Conservation (phyloP, 1,140 invertebrate genomes). For the Chrysomallon squamiferum region DNA sequence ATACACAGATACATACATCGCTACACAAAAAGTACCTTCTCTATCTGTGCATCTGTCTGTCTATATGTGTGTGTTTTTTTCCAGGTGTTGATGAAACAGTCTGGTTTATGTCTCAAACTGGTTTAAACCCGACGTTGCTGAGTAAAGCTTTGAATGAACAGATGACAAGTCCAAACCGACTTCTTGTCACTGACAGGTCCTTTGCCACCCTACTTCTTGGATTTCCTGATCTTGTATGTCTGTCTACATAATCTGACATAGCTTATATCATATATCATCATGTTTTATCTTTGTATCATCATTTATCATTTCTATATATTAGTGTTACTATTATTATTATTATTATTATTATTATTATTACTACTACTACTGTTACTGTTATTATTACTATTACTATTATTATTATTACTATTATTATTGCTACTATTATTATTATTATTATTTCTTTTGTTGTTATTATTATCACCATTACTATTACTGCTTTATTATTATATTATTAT, state of each 20-base stretch:
- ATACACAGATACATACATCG: background rate
- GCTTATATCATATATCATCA: background rate
- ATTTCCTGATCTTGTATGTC: slow-evolving; percentile 65
- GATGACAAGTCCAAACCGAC: slow-evolving; percentile 66
- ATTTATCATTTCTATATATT: too few relatives aligned
- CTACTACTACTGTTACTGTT: too few relatives aligned
- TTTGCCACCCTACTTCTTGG: slow-evolving; percentile 67
- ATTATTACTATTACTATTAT: too few relatives aligned
- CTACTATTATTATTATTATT: too few relatives aligned
- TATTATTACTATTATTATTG: too few relatives aligned
- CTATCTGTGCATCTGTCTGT: background rate
- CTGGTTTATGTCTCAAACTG: slow-evolving; percentile 20
- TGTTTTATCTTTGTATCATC: background rate
- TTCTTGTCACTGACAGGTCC: slow-evolving; percentile 61
- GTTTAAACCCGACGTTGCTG: slow-evolving; percentile 37
- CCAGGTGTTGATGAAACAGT: slow-evolving; percentile 8
- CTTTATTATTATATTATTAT: background rate
- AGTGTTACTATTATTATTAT: too few relatives aligned
- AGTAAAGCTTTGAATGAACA: slow-evolving; percentile 55
- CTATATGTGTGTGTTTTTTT: background rate
- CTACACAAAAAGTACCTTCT: background rate
- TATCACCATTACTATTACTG: too few relatives aligned
- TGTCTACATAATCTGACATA: background rate
- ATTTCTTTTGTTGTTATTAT: too few relatives aligned
- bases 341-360: too few relatives aligned